Evolutionary conservation across 35 echinoderm and acorn worm genomes (phyloP).

Genomic region (Diadema setosum): DNA sequence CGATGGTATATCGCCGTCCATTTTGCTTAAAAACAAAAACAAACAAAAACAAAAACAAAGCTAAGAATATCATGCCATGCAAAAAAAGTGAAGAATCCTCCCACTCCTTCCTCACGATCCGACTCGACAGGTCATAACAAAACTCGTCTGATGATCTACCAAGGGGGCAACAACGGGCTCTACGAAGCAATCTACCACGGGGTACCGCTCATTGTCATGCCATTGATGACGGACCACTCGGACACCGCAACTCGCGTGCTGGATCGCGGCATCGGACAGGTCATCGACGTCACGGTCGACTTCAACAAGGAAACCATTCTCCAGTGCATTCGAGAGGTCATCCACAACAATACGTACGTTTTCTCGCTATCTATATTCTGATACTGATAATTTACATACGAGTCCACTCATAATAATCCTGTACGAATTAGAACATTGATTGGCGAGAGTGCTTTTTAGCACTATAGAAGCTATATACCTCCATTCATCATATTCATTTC

Average conservation of each 20-base stretch:
- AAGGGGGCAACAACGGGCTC: slow-evolving; percentile 48
- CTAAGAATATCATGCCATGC: too few species aligned
- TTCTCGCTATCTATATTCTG: background rate
- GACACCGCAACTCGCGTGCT: slow-evolving; percentile 39
- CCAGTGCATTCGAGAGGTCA: background rate
- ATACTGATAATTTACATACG: too few species aligned
- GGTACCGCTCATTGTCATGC: slow-evolving; percentile 36
- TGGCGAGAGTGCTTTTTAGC: too few species aligned
- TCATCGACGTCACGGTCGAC: background rate
- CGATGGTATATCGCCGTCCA: background rate
- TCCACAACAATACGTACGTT: background rate
- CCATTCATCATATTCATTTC: too few species aligned
- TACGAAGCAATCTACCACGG: slow-evolving; percentile 50
- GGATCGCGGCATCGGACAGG: slow-evolving; percentile 25
- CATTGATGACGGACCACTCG: slow-evolving; percentile 34
- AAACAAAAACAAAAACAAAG: too few species aligned
- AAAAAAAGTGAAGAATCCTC: background rate
- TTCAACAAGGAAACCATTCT: background rate
- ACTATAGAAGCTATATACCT: too few species aligned
- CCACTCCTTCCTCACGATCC: background rate
- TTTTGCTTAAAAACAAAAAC: too few species aligned
- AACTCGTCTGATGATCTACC: slow-evolving; percentile 40
- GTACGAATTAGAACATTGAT: too few species aligned
- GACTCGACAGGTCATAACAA: slow-evolving; percentile 40
- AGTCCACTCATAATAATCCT: too few species aligned